A percentile compares a stretch with the other conserved stretches of the same genome.
phyloP scores from a whole-genome alignment of 2,113 vertebrate genomes.

The Strix aluco region DNA sequence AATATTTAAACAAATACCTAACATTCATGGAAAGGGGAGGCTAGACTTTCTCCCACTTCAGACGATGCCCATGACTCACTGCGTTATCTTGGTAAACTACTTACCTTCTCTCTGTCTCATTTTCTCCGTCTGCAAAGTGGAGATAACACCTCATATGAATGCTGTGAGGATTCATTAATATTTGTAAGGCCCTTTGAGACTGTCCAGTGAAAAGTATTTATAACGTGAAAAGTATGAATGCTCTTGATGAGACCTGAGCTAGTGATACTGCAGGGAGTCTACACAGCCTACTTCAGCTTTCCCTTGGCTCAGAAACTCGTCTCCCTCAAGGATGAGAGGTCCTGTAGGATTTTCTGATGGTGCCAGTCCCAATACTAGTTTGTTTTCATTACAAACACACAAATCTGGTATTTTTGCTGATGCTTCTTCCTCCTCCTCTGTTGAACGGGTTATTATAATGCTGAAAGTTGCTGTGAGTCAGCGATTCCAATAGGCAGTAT shows the following conservation, averaged over 20 bases:
- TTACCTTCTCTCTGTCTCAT: slow-evolving; percentile 21
- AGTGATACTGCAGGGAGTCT: background rate
- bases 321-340: background rate
- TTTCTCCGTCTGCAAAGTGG: background rate
- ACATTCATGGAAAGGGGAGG: background rate
- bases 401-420: background rate
- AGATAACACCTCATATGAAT: background rate
- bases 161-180: background rate
- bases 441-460: background rate
- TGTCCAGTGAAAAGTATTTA: background rate
- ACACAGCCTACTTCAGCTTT: background rate
- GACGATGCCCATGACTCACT: background rate
- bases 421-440: background rate
- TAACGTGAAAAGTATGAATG: background rate
- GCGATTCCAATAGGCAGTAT: background rate
- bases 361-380: background rate
- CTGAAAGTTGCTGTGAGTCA: background rate
- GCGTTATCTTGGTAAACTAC: background rate
- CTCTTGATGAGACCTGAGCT: background rate
- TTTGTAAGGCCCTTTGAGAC: slow-evolving; percentile 8
- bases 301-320: background rate
- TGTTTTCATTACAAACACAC: background rate
- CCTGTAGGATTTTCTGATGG: background rate
- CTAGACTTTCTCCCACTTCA: slow-evolving; percentile 5
- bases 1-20: slow-evolving; percentile 26